A percentile compares a stretch with the other conserved stretches of the same genome.
phyloP scores from a whole-genome alignment of 2,797 vertebrate species.

The Naso thynnoides region DNA sequence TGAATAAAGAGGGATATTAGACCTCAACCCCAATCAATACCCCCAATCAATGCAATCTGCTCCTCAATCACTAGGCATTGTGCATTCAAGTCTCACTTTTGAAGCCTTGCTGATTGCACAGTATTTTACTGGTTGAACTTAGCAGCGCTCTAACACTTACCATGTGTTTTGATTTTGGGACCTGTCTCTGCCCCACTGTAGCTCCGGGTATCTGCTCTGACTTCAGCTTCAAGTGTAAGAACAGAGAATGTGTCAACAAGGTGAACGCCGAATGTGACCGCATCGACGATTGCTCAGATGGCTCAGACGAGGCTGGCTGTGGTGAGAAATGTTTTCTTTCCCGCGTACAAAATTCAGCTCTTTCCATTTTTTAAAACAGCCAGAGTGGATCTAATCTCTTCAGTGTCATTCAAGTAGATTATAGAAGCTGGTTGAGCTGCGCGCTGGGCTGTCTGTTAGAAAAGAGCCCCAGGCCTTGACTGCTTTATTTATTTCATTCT shows the following conservation, averaged over 20 bases:
- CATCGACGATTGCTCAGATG: conserved; percentile 79
- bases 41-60: conserved; percentile 75
- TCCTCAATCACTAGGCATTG: conserved; percentile 73
- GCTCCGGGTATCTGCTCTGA: conserved; percentile 75
- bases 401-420: conserved; percentile 69
- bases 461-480: conserved; percentile 63
- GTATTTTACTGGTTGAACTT: conserved; percentile 67
- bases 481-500: conserved; percentile 75
- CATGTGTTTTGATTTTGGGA: conserved; percentile 59
- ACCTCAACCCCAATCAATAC: conserved; percentile 75
- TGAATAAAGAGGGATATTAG: conserved; percentile 78
- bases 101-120: conserved; percentile 67
- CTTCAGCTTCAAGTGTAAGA: conserved; percentile 81
- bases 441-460: conserved; percentile 56
- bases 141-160: conserved; percentile 20
- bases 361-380: conserved; percentile 24
- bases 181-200: conserved; percentile 49
- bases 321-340: conserved; percentile 68
- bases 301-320: conserved; percentile 81
- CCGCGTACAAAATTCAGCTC: background rate
- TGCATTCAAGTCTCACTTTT: conserved; percentile 66
- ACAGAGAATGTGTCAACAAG: conserved; percentile 82
- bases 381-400: conserved; percentile 59
- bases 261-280: conserved; percentile 86
- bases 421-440: conserved; percentile 52